Conservation (phyloP, 2,797 vertebrate genomes). For the Octomys mimax region DNA sequence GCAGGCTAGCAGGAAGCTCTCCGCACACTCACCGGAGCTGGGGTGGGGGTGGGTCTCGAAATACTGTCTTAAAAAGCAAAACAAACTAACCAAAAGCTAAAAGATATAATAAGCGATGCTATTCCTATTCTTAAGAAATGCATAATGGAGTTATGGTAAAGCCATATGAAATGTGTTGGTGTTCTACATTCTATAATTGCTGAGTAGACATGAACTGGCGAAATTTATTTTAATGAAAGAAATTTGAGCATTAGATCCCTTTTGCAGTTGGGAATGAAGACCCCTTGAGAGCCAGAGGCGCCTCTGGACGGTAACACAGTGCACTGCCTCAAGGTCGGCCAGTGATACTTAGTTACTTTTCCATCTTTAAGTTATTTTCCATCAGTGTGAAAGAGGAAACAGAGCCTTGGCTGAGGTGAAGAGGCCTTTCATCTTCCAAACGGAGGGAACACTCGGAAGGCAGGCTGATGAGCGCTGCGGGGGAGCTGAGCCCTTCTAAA, state of each 20-base stretch:
- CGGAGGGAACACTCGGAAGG: slow-evolving; percentile 78
- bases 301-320: neutral
- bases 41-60: no score
- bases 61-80: neutral
- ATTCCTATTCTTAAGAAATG: neutral
- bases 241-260: slow-evolving; percentile 32
- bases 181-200: slow-evolving; percentile 13
- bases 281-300: slow-evolving; percentile 18
- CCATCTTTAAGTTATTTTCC: slow-evolving; percentile 82
- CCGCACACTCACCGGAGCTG: no score
- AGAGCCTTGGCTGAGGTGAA: slow-evolving; percentile 74
- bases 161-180: slow-evolving; percentile 45
- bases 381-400: slow-evolving; percentile 74
- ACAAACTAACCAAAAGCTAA: neutral
- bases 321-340: slow-evolving; percentile 65
- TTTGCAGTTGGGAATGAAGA: slow-evolving; percentile 36
- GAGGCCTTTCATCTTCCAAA: slow-evolving; percentile 84
- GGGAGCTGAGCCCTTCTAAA: slow-evolving; percentile 80
- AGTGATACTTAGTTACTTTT: slow-evolving; percentile 76
- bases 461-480: slow-evolving; percentile 70
- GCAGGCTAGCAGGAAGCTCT: no score
- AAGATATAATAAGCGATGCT: neutral
- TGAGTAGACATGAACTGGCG: neutral
- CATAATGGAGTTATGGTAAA: neutral
- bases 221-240: slow-evolving; percentile 59